Evolutionary conservation across 1,140 invertebrate species (phyloP), one percentile per base, ranked within the genome.

Genomic region (Drosophila setifemur): DNA sequence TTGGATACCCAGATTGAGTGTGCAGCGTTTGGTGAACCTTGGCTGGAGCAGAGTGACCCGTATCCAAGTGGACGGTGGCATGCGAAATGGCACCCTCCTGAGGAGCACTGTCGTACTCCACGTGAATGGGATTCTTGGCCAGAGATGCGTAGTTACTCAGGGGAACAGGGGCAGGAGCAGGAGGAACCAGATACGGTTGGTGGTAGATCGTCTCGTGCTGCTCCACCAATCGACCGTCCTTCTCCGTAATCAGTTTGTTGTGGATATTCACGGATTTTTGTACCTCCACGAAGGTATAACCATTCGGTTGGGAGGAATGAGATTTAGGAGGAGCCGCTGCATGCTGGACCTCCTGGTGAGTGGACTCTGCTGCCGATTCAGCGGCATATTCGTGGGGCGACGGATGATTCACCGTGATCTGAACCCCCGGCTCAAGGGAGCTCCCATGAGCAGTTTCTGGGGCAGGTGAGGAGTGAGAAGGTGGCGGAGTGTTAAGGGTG

Each of bases 231-330:
- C 68, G 67, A 0, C 88, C 88, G 9, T 90, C 85, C 33, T 90
- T 88, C 55, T 89, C 88, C 0, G 87, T 86, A 8, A 90, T 90
- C 5, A 90, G 60, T 19, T 90, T 89, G 44, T 90, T 90, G 57
- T 90, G 89, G 2, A 90, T 89, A 19, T 90, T 90, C 16, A 93
- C 89, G 2, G 92, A 93, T 77, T 93, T 91, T 71, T 93, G 93
- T 16, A 93, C 89, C 90, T 93, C 92, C 0, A 93, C 92, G 31
- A 91, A 82, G 11, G 92, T 92, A 43, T 91, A 91, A 25, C 91
- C 91, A 47, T 77, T 78, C 2, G 79, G 69, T 23, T 85, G 77
- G 3, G 52, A 52, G 11, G 61, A 28, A 4, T 40, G 21, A 0
- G 40, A 6, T 16, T 18, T 53, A 0, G 7, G 19, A 0, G 43